Evolutionary conservation across 1,140 invertebrate genomes (phyloP), one percentile per base, ranked within the genome.

Genomic region (Rhagoletis pomonella): DNA sequence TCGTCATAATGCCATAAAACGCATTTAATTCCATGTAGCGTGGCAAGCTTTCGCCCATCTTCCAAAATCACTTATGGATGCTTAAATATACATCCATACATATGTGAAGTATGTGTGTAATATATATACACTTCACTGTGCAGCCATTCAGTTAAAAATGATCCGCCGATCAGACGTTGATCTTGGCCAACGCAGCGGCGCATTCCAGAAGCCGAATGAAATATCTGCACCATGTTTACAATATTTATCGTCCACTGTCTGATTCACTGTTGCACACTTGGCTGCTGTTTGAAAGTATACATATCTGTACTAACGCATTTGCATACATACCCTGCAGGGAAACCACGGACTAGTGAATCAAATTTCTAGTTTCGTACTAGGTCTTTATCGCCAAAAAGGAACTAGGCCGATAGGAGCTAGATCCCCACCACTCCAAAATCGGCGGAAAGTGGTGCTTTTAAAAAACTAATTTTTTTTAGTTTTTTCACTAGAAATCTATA

Each of bases 161-260:
- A 81, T 81, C 73, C 47, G 44, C 47, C 47, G 73, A 81, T 81
- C 73, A 81, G 73, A 55, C 44, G 47, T n/a, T 81, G 47, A 81
- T 81, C 73, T 81, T 81, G 73, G 47, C 17, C 73, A 81, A 81
- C 42, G 10, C 84, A 60, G 59, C 84, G 90, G 90, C 90, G 91
- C 91, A 92, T 92, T 92, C 91, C 91, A 92, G 91, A 92, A 92
- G 91, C 91, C 92, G 90, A 89, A 92, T 91, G 92, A 90, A 89
- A 91, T 90, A 91, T 92, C 91, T 90, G 88, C 91, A 91, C 91
- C 91, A 91, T 91, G 89, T 92, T 90, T 90, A 89, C 89, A 88
- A 90, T 89, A 89, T 89, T 89, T 62, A 73, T 81, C 84, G 44
- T 62, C 19, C 84, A 81, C 19, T 81, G 19, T 59, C 84, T 60